These are phyloP conservation scores for Aricia artaxerxes DNA, from an alignment of 2,888 invertebrate species.

Conservation along the genomic window DNA sequence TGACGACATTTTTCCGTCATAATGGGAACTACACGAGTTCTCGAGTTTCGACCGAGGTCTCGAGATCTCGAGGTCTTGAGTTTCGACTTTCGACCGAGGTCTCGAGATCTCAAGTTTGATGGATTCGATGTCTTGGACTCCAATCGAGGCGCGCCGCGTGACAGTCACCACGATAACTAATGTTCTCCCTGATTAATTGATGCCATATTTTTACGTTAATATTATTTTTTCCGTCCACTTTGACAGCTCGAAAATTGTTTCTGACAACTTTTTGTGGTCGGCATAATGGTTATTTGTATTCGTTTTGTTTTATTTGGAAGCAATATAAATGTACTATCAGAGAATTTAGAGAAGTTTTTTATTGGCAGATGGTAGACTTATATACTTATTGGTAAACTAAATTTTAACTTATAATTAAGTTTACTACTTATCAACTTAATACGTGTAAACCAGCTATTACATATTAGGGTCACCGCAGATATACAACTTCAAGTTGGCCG, in stretches of 20 bases:
- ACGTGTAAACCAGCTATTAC: too few relatives aligned
- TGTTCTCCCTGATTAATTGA: slow-evolving; percentile 17
- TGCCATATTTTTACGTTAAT: neutral
- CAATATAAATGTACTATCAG: too few relatives aligned
- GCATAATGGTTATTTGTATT: neutral
- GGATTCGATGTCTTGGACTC: slow-evolving; percentile 36
- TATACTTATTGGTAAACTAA: too few relatives aligned
- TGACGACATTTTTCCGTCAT: slow-evolving; percentile 22
- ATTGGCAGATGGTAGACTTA: too few relatives aligned
- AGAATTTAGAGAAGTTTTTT: too few relatives aligned
- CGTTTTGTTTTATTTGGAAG: neutral
- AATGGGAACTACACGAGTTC: slow-evolving; percentile 16
- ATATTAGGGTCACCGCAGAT: too few relatives aligned
- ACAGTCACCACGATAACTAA: slow-evolving; percentile 6
- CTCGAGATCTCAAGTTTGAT: slow-evolving; percentile 42
- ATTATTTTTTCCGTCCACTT: neutral
- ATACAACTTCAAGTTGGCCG: too few relatives aligned
- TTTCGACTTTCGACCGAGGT: slow-evolving; percentile 47
- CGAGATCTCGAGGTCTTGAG: neutral
- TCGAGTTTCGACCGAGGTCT: neutral
- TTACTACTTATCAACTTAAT: too few relatives aligned
- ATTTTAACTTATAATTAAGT: too few relatives aligned
- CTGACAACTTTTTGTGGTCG: neutral
- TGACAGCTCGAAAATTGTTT: neutral
- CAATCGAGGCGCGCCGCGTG: neutral